Evolutionary conservation across 2,797 vertebrate species (phyloP).

Genomic region (Mormyrops boulengeri): DNA sequence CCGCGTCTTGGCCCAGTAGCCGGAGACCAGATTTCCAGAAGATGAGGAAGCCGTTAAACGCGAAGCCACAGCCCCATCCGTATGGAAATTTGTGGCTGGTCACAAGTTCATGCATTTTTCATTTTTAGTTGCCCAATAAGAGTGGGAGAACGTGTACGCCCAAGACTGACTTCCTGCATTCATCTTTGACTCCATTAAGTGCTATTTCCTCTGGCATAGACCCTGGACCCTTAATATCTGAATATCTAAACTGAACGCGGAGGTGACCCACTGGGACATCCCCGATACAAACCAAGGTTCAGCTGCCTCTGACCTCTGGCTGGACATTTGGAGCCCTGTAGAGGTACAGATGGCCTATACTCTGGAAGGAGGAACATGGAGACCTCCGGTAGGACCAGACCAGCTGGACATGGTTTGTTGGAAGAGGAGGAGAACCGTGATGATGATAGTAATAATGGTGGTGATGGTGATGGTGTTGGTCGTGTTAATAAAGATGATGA

Average conservation of each 20-base stretch:
- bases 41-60: not conserved
- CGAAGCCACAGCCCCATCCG: not conserved
- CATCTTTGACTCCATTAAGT: not conserved
- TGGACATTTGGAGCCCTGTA: not conserved
- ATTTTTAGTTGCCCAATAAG: not conserved
- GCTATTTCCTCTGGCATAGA: not conserved
- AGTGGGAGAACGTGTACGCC: not conserved
- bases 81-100: not conserved
- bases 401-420: not conserved
- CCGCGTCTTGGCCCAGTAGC: not conserved
- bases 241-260: not conserved
- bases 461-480: not conserved
- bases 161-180: not conserved
- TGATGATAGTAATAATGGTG: not conserved
- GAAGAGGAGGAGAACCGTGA: not conserved
- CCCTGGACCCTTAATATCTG: not conserved
- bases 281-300: not conserved
- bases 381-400: not conserved
- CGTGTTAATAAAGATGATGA: not conserved
- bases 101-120: not conserved
- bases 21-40: not conserved
- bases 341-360: not conserved
- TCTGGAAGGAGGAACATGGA: not conserved
- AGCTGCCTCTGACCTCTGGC: not conserved
- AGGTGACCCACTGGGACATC: not conserved